Evolutionary conservation across 23 tunicate species (phyloP).

Genomic region (Styela clava): DNA sequence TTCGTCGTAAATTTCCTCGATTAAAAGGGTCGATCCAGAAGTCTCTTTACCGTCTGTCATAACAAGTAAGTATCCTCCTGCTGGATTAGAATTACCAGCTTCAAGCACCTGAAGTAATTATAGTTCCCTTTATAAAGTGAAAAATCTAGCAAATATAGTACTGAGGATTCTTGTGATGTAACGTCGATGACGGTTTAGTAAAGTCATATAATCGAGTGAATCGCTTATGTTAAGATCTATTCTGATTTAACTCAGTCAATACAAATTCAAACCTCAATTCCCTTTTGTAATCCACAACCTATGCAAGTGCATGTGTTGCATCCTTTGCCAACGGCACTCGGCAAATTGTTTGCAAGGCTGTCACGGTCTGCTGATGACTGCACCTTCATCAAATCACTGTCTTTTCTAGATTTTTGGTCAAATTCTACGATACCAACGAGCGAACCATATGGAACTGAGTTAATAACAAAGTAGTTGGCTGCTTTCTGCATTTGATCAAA

Average conservation of each 20-base stretch:
- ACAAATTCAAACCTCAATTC: slow-evolving; percentile 23
- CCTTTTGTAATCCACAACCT: slow-evolving; percentile 44
- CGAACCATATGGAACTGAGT: slow-evolving; percentile 20
- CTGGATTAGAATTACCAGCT: slow-evolving; percentile 2
- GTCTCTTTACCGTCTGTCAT: slow-evolving; percentile 22
- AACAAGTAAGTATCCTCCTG: slow-evolving; percentile 22
- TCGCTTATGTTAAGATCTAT: no score
- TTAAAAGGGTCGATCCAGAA: background rate
- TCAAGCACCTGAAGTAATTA: background rate
- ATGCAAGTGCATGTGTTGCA: slow-evolving; percentile 32
- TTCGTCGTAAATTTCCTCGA: slow-evolving; percentile 3
- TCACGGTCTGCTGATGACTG: slow-evolving; percentile 21
- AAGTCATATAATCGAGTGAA: no score
- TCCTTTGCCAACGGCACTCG: slow-evolving; percentile 19
- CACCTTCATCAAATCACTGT: background rate
- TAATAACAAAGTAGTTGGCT: slow-evolving; percentile 13
- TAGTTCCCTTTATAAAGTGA: no score
- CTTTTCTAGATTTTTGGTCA: slow-evolving; percentile 18
- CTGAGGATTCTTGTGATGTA: no score
- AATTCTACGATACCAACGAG: slow-evolving; percentile 44
- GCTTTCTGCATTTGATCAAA: slow-evolving; percentile 3
- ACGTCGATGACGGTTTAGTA: no score
- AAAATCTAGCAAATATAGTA: no score
- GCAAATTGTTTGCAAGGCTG: background rate
- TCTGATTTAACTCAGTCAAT: no score